Evolutionary conservation across 23 tunicate genomes (phyloP), one percentile per base, ranked within the genome.

Genomic region (Halocynthia roretzi): DNA sequence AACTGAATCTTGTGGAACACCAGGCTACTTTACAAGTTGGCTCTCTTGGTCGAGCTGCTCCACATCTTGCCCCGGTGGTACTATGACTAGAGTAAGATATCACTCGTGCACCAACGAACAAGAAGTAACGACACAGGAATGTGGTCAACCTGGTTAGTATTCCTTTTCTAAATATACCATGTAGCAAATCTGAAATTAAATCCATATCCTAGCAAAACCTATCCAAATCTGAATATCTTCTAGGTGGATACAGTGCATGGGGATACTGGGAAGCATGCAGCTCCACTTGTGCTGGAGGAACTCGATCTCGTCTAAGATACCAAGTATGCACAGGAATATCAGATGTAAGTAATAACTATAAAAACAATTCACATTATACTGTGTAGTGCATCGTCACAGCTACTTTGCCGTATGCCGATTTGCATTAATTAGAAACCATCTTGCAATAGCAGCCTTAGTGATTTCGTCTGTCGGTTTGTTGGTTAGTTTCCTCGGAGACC

Each of bases 61-160:
- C 53, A 62, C 72, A 50, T 81, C 82, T 21, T 86, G 92, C 60
- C 15, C 51, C 7, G 93, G 93, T 6, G 92, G 92, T 56, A 66
- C 54, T 2, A 80, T 80, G 71, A 50, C 62, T 53, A 73, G 85
- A 73, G 51, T 64, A 44, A 83, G 72, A 48, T 72, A 67, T 52
- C 85, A 86, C 52, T 63, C 85, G 6, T 86, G 92, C 53, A 76
- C 76, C 61, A 50, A 57, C 64, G 70, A 40, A 57, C 44, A 31
- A 31, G 44, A 31, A 31, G 44, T 31, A 4, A 31, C 44, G 4
- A 31, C 44, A 31, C 44, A 31, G 44, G 44, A 31, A 31, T 31
- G 44, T 31, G 44, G 44, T 31, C 44, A 31, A 31, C 44, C 44
- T 4, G 44, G 99, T 72, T 68, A 70, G 18, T 31, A 31, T 31